A percentile compares a stretch with the other conserved stretches of the same genome.
These are phyloP conservation scores for Laticauda colubrina DNA, from an alignment of 2,113 vertebrate genomes.

Conservation along the genomic window DNA sequence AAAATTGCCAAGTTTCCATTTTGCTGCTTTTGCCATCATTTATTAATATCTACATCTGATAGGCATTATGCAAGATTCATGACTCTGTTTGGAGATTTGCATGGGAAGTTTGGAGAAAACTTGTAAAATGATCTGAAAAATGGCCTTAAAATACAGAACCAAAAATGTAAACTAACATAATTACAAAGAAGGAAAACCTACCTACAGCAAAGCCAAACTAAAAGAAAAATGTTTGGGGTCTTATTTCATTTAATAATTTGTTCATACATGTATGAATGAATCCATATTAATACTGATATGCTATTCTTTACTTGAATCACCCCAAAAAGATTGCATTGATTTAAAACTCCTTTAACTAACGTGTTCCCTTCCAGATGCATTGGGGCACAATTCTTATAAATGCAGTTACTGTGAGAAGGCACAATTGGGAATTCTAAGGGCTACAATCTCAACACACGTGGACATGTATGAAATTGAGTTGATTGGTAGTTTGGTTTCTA, in stretches of 20 bases:
- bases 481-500: not conserved
- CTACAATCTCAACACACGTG: not conserved
- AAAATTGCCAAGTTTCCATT: constrained; percentile 5
- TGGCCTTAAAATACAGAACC: not conserved
- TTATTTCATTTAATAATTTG: not conserved
- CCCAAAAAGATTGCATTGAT: not conserved
- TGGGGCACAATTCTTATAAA: not conserved
- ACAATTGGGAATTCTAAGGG: not conserved
- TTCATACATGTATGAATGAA: not conserved
- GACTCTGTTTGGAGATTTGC: not conserved
- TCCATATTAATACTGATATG: not conserved
- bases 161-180: not conserved
- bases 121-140: not conserved
- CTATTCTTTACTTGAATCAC: not conserved
- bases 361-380: not conserved
- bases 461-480: not conserved
- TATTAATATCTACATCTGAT: not conserved
- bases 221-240: not conserved
- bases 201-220: not conserved
- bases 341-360: not conserved
- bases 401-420: not conserved
- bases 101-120: not conserved
- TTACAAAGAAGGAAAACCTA: not conserved
- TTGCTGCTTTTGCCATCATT: not conserved
- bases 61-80: not conserved